Percentiles rank a stretch among this genome's conserved stretches.
phyloP scores from a whole-genome alignment of 2,113 vertebrate species.

The Tragelaphus buxtoni region DNA sequence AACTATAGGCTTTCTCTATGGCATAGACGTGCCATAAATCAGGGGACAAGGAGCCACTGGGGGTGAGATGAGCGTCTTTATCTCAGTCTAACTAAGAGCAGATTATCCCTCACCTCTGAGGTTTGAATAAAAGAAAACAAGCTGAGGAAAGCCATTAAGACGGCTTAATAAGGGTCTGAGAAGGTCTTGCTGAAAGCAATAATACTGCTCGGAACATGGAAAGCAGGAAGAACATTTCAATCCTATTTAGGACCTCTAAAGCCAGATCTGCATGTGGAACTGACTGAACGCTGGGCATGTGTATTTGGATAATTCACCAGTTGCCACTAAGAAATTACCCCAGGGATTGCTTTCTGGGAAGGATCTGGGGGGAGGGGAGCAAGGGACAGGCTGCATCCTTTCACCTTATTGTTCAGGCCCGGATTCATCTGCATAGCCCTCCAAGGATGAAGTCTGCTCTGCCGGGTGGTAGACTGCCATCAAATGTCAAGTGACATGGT shows the following conservation, averaged over 20 bases:
- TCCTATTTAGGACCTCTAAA: slow-evolving; percentile 59
- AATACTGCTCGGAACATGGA: not conserved
- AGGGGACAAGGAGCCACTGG: not conserved
- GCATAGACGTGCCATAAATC: not conserved
- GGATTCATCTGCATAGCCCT: slow-evolving; percentile 74
- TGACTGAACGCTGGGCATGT: slow-evolving; percentile 56
- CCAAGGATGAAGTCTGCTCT: slow-evolving; percentile 73
- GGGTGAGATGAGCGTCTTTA: not conserved
- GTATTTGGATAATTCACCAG: slow-evolving; percentile 70
- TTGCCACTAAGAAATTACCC: slow-evolving; percentile 70
- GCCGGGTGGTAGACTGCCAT: slow-evolving; percentile 79
- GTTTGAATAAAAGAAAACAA: slow-evolving; percentile 52
- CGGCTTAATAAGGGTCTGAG: slow-evolving; percentile 48
- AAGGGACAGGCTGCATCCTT: slow-evolving; percentile 50
- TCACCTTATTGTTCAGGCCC: slow-evolving; percentile 61
- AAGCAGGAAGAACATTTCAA: slow-evolving; percentile 44
- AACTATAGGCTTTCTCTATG: not conserved
- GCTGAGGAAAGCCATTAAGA: slow-evolving; percentile 61
- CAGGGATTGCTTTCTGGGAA: slow-evolving; percentile 56
- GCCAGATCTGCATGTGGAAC: slow-evolving; percentile 57
- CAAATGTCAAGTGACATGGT: slow-evolving; percentile 78
- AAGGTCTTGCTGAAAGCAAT: slow-evolving; percentile 44
- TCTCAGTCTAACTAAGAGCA: slow-evolving; percentile 49
- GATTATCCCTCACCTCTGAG: slow-evolving; percentile 64
- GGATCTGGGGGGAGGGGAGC: slow-evolving; percentile 54